Evolutionary conservation across 2,888 invertebrate genomes (phyloP).

Genomic region (Bugulina stolonifera): DNA sequence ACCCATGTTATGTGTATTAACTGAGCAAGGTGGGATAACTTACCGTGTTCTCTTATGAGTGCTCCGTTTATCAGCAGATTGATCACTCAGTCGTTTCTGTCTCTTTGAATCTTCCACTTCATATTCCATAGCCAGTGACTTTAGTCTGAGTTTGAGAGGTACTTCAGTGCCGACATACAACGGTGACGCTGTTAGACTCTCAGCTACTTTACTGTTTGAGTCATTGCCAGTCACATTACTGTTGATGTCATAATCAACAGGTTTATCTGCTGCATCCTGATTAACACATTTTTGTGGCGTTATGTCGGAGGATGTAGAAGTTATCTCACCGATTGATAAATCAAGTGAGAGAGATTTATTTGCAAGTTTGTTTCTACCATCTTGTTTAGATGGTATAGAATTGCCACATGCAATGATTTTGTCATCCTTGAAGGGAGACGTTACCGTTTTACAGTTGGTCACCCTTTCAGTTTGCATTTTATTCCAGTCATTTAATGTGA

Average conservation of each 20-base stretch:
- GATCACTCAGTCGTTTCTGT: background rate
- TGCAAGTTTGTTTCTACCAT: no score
- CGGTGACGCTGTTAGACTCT: background rate
- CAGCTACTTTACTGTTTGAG: background rate
- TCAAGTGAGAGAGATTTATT: no score
- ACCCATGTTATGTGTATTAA: no score
- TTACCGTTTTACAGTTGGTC: no score
- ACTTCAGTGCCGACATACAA: conserved; percentile 11
- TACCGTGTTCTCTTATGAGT: background rate
- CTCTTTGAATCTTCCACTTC: background rate
- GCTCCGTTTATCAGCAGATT: background rate
- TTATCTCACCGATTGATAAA: background rate
- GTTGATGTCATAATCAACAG: conserved; percentile 14
- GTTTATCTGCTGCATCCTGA: background rate
- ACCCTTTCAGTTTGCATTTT: no score
- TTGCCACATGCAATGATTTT: no score
- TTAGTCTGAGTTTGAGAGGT: conserved; percentile 8
- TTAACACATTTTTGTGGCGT: no score
- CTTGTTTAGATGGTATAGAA: no score
- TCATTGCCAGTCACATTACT: conserved; percentile 14
- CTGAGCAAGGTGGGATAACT: no score
- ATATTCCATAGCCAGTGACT: conserved; percentile 18
- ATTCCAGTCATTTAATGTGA: no score
- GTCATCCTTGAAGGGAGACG: no score
- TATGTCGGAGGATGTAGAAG: background rate